Base-by-base conservation (phyloP, 2,113 vertebrate genomes). In the Empidonax alnorum region DNA sequence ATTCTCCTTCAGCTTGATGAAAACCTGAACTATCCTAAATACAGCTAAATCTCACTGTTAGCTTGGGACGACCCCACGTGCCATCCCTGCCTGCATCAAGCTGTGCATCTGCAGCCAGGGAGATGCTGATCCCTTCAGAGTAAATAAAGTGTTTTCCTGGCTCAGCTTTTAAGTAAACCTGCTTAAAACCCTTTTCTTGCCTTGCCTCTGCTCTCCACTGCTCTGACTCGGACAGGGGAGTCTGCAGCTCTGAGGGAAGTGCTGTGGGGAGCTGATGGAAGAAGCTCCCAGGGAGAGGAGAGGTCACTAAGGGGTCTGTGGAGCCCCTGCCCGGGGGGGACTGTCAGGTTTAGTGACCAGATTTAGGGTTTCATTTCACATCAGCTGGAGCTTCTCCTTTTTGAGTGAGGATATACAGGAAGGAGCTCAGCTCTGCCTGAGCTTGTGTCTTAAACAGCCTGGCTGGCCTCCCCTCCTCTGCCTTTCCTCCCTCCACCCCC, bases 401-500 rank as follows among this genome's bases (percentile, higher is more conserved):
- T 53, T 37, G 47, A 30, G 84, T 0, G 2, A 14, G 84, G 62
- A 8, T 27, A 14, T 13, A 19, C n/a, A 79, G 90, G 79, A 35
- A 75, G 53, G 33, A 77, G 69, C 82, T 66, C 61, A 50, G 44
- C 62, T 66, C 61, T 55, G 49, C 62, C 74, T 37, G 63, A 79
- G 92, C 79, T 47, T 8, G 49, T 52, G 22, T 55, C 56, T 65
- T 91, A n/a, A 18, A 63, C 62, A 24, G 72, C 87, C 85, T 69
- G 0, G 0, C 81, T 74, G 82, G 79, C 83, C 73, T 86, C 90
- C 94, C 50, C 82, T 93, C 90, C 92, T 80, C 79, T 76, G 73
- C 85, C 42, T 30, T 15, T 90, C 68, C 35, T 95, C 88, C 94
- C 63, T 95, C 90, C 88, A 71, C 91, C 77, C 69, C 49, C 37